phyloP scores from a whole-genome alignment of 2,113 vertebrate species.

The Ahaetulla prasina region DNA sequence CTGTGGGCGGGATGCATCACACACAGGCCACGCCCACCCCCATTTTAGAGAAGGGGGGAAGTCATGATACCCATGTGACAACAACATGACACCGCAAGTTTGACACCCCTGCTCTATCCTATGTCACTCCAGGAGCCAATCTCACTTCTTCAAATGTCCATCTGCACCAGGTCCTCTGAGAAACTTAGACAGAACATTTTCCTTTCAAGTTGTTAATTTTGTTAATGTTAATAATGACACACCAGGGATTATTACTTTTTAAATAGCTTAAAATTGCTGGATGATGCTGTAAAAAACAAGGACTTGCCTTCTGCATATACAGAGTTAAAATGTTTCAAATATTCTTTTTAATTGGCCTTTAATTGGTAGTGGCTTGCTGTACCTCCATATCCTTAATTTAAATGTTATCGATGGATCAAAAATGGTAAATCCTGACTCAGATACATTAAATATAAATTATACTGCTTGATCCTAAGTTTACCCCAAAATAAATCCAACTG shows the following conservation, averaged over 20 bases:
- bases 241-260: neutral
- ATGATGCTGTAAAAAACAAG: neutral
- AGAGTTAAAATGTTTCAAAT: neutral
- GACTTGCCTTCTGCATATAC: neutral
- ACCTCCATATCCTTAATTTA: neutral
- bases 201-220: neutral
- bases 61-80: too few species aligned
- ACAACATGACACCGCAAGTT: too few species aligned
- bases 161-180: neutral
- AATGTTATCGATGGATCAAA: conserved; percentile 4
- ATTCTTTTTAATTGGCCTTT: neutral
- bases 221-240: neutral
- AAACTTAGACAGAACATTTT: neutral
- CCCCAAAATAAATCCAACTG: neutral
- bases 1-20: too few species aligned
- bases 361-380: neutral
- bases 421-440: conserved; percentile 5
- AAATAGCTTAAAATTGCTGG: neutral
- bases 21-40: too few species aligned
- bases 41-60: too few species aligned
- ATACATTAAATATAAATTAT: neutral
- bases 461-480: neutral
- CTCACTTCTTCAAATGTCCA: neutral
- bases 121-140: neutral
- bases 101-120: neutral